phyloP scores from a whole-genome alignment of 2,797 vertebrate species.

The Nannoperca obscura region DNA sequence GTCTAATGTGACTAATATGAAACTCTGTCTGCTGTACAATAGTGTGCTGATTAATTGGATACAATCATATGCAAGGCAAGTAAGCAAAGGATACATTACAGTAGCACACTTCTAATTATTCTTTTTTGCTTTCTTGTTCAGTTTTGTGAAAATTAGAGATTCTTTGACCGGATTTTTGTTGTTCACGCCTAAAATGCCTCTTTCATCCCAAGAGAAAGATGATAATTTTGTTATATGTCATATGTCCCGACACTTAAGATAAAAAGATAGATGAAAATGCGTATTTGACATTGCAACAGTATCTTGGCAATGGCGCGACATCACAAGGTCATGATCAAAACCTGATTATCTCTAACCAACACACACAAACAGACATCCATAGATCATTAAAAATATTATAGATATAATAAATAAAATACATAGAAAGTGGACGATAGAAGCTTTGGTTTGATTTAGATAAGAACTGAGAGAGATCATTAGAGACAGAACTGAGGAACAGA shows the following conservation, averaged over 20 bases:
- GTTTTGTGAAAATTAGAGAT: background rate
- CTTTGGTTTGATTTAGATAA: slow-evolving; percentile 46
- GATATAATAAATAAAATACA: slow-evolving; percentile 22
- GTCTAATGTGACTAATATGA: no score
- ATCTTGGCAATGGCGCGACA: slow-evolving; percentile 66
- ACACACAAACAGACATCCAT: slow-evolving; percentile 19
- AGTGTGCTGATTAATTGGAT: background rate
- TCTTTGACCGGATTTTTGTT: background rate
- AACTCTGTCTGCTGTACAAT: no score
- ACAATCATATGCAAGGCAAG: background rate
- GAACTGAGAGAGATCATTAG: slow-evolving; percentile 42
- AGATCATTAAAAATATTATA: slow-evolving; percentile 64
- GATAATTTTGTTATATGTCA: slow-evolving; percentile 9
- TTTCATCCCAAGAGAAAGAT: background rate
- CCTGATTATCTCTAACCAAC: slow-evolving; percentile 64
- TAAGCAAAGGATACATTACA: background rate
- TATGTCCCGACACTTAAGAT: slow-evolving; percentile 15
- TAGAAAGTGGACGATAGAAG: slow-evolving; percentile 28
- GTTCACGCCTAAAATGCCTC: slow-evolving; percentile 2
- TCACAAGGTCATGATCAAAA: slow-evolving; percentile 78
- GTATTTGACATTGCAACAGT: slow-evolving; percentile 39
- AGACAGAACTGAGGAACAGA: slow-evolving; percentile 28
- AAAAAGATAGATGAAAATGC: slow-evolving; percentile 33
- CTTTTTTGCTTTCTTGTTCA: background rate
- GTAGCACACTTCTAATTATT: background rate